Evolutionary conservation across 2,797 vertebrate genomes (phyloP), one percentile per base, ranked within the genome.

Genomic region (Pampus argenteus): DNA sequence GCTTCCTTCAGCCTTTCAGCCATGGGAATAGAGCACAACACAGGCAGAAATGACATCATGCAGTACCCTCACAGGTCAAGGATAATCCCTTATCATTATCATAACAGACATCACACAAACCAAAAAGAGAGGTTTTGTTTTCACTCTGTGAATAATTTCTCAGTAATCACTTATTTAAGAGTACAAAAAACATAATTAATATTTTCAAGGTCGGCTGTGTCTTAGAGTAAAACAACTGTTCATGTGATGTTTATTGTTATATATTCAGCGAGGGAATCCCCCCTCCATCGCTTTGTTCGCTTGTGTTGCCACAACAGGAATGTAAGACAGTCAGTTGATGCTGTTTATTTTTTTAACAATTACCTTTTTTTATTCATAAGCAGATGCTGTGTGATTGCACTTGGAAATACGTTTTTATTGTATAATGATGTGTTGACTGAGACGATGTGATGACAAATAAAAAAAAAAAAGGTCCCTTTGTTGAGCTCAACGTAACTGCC

Each of bases 21-120:
- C 83, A 88, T 90, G 85, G 83, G 84, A 86, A 90, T 79, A 58
- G 34, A 74, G 74, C 64, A 60, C 64, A 72, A 51, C 66, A 77
- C 2, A 62, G 59, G 76, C 70, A 71, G 44, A 34, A 55, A 61
- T 88, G 84, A 87, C 80, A 87, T 85, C 85, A 91, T 71, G 48
- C 58, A 28, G 28, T 47, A 42, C 68, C 48, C 59, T 49, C 36
- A 28, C 25, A 74, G 76, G 67, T 83, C 82, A 86, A 29, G 28
- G 48, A 67, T 57, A 66, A 69, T 57, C 18, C 64, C 34, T 60
- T 82, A 73, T 74, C 70, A 56, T 66, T 54, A 58, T 25, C 31
- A 73, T 23, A 71, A 66, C 49, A 76, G 28, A 63, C 58, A 22
- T 26, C 23, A 47, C 55, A 75, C 31, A 71, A 67, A 78, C 23